Evolutionary conservation across 2,113 vertebrate species (phyloP), one percentile per base, ranked within the genome.

Genomic region (Scomber colias): DNA sequence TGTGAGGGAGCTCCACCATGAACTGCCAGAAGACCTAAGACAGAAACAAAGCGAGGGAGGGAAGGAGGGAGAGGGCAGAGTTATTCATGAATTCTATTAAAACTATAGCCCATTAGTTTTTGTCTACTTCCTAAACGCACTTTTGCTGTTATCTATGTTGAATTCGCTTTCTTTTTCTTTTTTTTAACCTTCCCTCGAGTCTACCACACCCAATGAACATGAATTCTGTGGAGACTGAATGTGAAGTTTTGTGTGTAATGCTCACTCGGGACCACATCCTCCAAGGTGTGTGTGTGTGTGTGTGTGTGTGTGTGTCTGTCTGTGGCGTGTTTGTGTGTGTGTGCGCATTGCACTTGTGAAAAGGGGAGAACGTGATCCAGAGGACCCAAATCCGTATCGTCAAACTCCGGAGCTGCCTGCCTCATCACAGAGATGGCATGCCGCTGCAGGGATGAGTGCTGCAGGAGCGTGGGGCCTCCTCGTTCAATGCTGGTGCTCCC

Each of bases 1-100:
- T 78, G 83, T 89, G 79, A 89, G 86, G 89, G 83, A 93, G 92
- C 65, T 90, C 90, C 79, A 69, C 65, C 51, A 73, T 73, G 79
- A 90, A 84, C 73, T 82, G 79, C 77, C 83, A 81, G 75, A 78
- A 51, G 82, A 69, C 51, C 27, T 49, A 71, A 76, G 71, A 81
- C 69, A 81, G 72, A 71, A 77, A 40, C 4, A 14, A 19, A 50
- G 44, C 24, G 62, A 65, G 65, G 13, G 59, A 84, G 46, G 11
- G 54, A 60, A 16, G 24, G 40, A 56, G 31, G 17, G 44, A 61
- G 63, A 67, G 17, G 51, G 74, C 66, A 54, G 30, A 75, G 73
- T 79, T 78, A 80, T 72, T 85, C 73, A 51, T 84, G 81, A 83
- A 80, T 84, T 83, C 71, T 53, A 68, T 84, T 51, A 83, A 85